phyloP scores from a whole-genome alignment of 1,140 invertebrate genomes.

The Acromyrmex charruanus region DNA sequence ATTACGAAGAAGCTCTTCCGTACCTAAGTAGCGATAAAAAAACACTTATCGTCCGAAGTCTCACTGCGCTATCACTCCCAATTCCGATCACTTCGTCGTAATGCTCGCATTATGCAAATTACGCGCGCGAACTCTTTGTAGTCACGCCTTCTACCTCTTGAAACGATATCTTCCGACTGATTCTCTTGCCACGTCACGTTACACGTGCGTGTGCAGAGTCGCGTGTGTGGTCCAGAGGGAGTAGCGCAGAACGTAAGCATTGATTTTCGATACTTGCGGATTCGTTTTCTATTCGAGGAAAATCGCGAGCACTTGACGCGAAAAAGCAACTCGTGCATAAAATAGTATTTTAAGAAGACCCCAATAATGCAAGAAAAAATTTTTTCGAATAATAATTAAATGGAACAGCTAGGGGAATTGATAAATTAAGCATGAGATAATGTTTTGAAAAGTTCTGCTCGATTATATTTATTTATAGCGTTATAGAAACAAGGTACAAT shows the following conservation, averaged over 20 bases:
- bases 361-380: slow-evolving; percentile 1
- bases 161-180: slow-evolving; percentile 33
- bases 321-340: slow-evolving; percentile 18
- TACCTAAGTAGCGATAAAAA: slow-evolving; percentile 18
- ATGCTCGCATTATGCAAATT: slow-evolving; percentile 59
- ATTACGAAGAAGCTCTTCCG: slow-evolving; percentile 28
- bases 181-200: slow-evolving; percentile 28
- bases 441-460: not conserved
- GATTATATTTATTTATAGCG: slow-evolving; percentile 33
- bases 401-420: not conserved
- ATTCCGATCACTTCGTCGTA: slow-evolving; percentile 50
- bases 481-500: not conserved
- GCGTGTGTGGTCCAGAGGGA: not conserved
- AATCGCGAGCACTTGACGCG: slow-evolving; percentile 23
- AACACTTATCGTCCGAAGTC: slow-evolving; percentile 37
- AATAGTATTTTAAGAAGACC: slow-evolving; percentile 34
- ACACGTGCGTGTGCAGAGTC: slow-evolving; percentile 5
- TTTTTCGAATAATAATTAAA: slow-evolving; percentile 48
- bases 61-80: slow-evolving; percentile 35
- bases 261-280: slow-evolving; percentile 51
- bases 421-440: slow-evolving; percentile 11
- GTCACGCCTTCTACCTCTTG: slow-evolving; percentile 38
- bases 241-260: slow-evolving; percentile 13
- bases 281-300: slow-evolving; percentile 28
- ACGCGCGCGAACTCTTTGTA: slow-evolving; percentile 21